These are phyloP conservation scores for Oxystoma pomonae DNA, from an alignment of 2,888 invertebrate genomes.

Conservation along the genomic window DNA sequence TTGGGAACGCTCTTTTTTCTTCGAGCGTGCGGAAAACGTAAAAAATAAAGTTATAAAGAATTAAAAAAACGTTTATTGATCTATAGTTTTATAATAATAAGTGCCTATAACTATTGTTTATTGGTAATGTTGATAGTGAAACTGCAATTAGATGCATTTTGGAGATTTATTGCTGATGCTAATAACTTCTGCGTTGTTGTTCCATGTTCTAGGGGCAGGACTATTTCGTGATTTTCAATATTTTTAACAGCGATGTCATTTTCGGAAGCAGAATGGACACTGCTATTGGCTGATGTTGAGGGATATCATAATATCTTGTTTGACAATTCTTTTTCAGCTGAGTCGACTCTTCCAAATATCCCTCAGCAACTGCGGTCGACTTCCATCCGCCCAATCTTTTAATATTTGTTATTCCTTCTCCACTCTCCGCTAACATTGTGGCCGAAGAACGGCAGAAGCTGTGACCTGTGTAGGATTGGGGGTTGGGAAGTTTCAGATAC, in stretches of 20 bases:
- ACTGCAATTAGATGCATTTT: no score
- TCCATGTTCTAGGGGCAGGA: no score
- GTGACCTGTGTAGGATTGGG: slow-evolving; percentile 5
- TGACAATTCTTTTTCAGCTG: background rate
- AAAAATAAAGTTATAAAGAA: no score
- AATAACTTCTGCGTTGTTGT: no score
- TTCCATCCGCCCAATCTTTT: slow-evolving; percentile 1
- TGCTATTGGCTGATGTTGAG: background rate
- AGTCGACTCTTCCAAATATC: slow-evolving; percentile 4
- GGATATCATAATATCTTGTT: slow-evolving; percentile 3
- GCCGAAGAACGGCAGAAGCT: background rate
- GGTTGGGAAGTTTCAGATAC: background rate
- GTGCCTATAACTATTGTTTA: no score
- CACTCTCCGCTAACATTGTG: background rate
- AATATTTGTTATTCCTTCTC: slow-evolving; percentile 4
- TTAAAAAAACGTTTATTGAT: no score
- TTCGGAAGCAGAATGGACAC: background rate
- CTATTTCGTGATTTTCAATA: background rate
- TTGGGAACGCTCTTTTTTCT: no score
- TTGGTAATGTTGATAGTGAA: no score
- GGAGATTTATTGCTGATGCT: no score
- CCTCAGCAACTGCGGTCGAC: slow-evolving; percentile 2
- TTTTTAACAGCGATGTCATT: background rate
- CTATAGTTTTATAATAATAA: no score
- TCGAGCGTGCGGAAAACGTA: no score